Percentiles rank a stretch among this genome's conserved stretches.
Evolutionary conservation across 2,888 invertebrate genomes (phyloP).

Genomic region (Scaptomyza parva): DNA sequence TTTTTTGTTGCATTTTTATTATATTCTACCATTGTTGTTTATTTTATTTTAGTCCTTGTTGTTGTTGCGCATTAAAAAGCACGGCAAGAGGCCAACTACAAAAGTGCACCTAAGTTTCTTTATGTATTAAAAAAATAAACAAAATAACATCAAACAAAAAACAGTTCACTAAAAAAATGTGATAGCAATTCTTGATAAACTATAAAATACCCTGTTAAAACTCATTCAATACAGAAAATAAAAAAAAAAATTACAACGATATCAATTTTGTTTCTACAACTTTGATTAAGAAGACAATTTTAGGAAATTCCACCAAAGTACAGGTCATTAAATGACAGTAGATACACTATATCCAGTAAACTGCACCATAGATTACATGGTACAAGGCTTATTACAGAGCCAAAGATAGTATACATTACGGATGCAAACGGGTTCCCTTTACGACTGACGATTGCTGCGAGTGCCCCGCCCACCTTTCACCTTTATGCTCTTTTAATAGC

Average conservation of each 20-base stretch:
- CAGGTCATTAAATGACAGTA: too few relatives aligned
- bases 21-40: conserved; percentile 15
- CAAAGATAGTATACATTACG: conserved; percentile 6
- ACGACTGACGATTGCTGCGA: conserved; percentile 52
- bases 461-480: conserved; percentile 57
- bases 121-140: conserved; percentile 45
- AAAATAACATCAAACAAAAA: conserved; percentile 5
- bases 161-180: conserved; percentile 15
- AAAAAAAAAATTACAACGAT: too few relatives aligned
- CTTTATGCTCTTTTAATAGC: conserved; percentile 80
- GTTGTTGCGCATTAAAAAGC: conserved; percentile 55
- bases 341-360: conserved; percentile 2
- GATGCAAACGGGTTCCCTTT: conserved; percentile 51
- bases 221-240: too few relatives aligned
- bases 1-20: conserved; percentile 19
- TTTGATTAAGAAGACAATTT: too few relatives aligned
- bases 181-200: neutral
- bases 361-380: conserved; percentile 41
- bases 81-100: conserved; percentile 61
- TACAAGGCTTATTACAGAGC: conserved; percentile 38
- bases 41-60: conserved; percentile 23
- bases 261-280: neutral
- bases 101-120: conserved; percentile 75
- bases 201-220: conserved; percentile 8
- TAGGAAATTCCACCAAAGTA: too few relatives aligned